Conservation (phyloP, 2,888 invertebrate species). For the Argyresthia albistria region DNA sequence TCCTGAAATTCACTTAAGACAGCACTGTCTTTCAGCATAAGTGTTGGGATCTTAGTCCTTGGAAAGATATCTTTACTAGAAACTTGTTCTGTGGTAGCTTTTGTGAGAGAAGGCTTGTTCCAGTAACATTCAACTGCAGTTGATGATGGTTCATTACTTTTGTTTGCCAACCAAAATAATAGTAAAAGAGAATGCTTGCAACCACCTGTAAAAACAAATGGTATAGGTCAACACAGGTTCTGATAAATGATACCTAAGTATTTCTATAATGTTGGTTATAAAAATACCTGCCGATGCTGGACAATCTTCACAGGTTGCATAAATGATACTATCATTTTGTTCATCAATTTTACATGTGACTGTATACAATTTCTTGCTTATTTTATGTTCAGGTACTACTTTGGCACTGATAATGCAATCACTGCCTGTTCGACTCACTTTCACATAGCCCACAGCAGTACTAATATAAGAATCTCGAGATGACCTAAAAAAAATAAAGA, state of each 20-base stretch:
- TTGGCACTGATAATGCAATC: slow-evolving; percentile 2
- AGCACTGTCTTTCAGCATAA: too few relatives aligned
- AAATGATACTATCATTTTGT: not conserved
- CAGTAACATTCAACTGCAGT: too few relatives aligned
- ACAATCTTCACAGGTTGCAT: slow-evolving; percentile 6
- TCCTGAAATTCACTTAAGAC: too few relatives aligned
- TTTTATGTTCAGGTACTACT: slow-evolving; percentile 7
- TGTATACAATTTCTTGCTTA: slow-evolving; percentile 3
- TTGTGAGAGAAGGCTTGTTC: too few relatives aligned
- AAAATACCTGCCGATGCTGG: slow-evolving; percentile 2
- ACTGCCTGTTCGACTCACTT: slow-evolving; percentile 1
- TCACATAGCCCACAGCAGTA: slow-evolving; percentile 5
- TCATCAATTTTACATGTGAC: slow-evolving; percentile 1
- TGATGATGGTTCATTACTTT: too few relatives aligned
- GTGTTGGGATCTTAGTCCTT: too few relatives aligned
- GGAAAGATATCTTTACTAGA: too few relatives aligned
- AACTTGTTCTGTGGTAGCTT: too few relatives aligned
- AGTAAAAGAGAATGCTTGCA: slow-evolving; percentile 8
- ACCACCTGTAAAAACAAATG: slow-evolving; percentile 2
- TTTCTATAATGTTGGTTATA: not conserved
- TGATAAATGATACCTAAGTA: not conserved
- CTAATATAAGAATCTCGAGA: slow-evolving; percentile 3
- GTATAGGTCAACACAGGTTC: not conserved
- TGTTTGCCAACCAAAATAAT: too few relatives aligned
- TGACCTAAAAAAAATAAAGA: too few relatives aligned